Base-by-base conservation (phyloP, 2,797 vertebrate genomes). In the Tenualosa ilisha region DNA sequence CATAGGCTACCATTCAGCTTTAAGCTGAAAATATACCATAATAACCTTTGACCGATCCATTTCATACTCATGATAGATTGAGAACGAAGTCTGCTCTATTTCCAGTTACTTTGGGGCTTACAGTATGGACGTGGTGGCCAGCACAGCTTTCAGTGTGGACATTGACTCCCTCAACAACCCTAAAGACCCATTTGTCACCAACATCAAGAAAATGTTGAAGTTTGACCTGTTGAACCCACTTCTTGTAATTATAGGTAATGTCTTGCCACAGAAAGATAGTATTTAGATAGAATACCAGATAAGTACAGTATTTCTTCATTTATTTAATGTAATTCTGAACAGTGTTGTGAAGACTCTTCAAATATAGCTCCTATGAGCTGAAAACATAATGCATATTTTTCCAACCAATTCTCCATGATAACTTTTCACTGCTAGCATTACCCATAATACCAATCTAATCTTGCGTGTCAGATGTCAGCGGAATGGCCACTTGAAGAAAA, bases 61-160 rank as follows among this genome's bases (percentile, higher is more conserved):
- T 31, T 31, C 31, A 31, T 31, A 31, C 1, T 31, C 0, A 49
- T 1, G 46, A 49, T 0, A 49, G 7, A 49, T 8, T 49, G 24
- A 31, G 7, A 31, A 31, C 31, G 9, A 31, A 68, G 7, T 12
- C 4, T 72, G 4, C 22, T 79, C 61, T 54, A 85, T 86, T 87
- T 82, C 54, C 56, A 96, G 95, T 65, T 84, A 95, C 83, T 95
- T 96, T 22, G 94, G 96, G 9, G 86, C 95, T 13, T 96, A 95
- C 92, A 95, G 95, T 81, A 94, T 96, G 96, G 96, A 97, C 59
- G 93, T 96, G 24, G 93, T 96, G 22, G 85, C 95, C 91, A 97
- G 96, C 91, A 94, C 93, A 2, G 90, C 95, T 2, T 97, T 96
- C 91, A 95, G 94, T 6, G 92, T 97, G 8, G 93, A 96, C 88